Percentiles rank a stretch among this genome's conserved stretches.
phyloP scores from a whole-genome alignment of 2,113 vertebrate genomes.

The Mobula hypostoma region DNA sequence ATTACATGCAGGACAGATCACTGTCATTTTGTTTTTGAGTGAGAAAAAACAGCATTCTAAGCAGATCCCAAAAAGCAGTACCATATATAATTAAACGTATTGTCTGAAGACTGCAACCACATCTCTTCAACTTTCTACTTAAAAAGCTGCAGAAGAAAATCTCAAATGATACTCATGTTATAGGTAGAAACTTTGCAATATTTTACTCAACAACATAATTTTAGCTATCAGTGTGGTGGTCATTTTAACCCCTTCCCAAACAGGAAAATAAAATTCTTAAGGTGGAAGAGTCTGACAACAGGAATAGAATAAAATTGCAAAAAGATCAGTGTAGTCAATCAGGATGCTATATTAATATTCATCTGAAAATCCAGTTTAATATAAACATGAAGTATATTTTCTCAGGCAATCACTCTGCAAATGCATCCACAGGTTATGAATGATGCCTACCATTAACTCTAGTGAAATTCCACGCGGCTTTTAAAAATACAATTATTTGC shows the following conservation, averaged over 20 bases:
- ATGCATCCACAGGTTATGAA: neutral
- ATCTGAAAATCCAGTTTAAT: neutral
- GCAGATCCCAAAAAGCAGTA: neutral
- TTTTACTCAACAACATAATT: no score
- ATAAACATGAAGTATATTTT: neutral
- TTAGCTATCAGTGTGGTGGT: no score
- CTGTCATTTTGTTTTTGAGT: neutral
- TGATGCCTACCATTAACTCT: neutral
- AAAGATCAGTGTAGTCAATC: neutral
- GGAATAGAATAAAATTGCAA: neutral
- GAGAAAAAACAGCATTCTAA: no score
- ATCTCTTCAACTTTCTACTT: neutral
- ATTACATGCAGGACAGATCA: neutral
- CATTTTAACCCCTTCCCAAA: no score
- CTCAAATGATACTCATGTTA: no score
- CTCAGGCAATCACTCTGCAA: neutral
- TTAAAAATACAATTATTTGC: neutral
- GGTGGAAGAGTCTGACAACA: neutral
- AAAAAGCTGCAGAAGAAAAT: neutral
- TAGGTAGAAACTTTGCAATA: no score
- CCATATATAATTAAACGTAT: neutral
- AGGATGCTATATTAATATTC: neutral
- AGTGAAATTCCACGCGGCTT: neutral
- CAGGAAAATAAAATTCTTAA: no score
- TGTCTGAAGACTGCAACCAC: neutral